Evolutionary conservation across 2,113 vertebrate genomes (phyloP).

Genomic region (Perccottus glenii): DNA sequence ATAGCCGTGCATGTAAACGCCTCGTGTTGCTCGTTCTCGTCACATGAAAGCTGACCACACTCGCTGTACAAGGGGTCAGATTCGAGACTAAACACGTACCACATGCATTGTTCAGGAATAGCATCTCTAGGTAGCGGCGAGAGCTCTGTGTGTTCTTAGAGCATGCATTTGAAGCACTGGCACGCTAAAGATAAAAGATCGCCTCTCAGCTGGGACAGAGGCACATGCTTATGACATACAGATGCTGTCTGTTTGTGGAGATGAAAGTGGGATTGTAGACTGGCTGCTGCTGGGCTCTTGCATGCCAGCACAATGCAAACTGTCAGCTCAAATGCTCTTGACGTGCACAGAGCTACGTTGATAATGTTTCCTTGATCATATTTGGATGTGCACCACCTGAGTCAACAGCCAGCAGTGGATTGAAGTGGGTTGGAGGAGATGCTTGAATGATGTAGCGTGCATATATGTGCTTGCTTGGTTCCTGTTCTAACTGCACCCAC

Average conservation of each 20-base stretch:
- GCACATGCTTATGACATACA: slow-evolving; percentile 59
- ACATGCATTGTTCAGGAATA: slow-evolving; percentile 40
- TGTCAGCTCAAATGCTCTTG: slow-evolving; percentile 1
- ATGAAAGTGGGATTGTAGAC: slow-evolving; percentile 37
- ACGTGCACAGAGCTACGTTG: background rate
- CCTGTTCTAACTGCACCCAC: slow-evolving; percentile 13
- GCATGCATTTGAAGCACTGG: slow-evolving; percentile 4
- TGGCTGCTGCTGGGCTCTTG: slow-evolving; percentile 11
- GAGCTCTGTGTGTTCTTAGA: slow-evolving; percentile 11
- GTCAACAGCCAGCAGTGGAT: slow-evolving; percentile 27
- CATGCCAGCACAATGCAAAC: slow-evolving; percentile 22
- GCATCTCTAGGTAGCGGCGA: background rate
- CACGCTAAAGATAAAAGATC: slow-evolving; percentile 45
- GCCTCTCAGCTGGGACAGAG: slow-evolving; percentile 27
- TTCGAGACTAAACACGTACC: slow-evolving; percentile 37
- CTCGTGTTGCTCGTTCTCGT: background rate
- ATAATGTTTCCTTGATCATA: slow-evolving; percentile 30
- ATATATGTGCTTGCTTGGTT: slow-evolving; percentile 31
- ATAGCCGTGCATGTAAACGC: slow-evolving; percentile 2
- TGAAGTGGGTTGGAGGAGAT: slow-evolving; percentile 18
- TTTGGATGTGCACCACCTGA: slow-evolving; percentile 49
- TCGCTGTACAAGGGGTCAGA: background rate
- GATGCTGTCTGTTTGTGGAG: slow-evolving; percentile 44
- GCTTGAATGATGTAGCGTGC: slow-evolving; percentile 35
- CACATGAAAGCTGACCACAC: slow-evolving; percentile 49